Evolutionary conservation across 1,140 invertebrate species (phyloP).

Genomic region (Steinernema feltiae): DNA sequence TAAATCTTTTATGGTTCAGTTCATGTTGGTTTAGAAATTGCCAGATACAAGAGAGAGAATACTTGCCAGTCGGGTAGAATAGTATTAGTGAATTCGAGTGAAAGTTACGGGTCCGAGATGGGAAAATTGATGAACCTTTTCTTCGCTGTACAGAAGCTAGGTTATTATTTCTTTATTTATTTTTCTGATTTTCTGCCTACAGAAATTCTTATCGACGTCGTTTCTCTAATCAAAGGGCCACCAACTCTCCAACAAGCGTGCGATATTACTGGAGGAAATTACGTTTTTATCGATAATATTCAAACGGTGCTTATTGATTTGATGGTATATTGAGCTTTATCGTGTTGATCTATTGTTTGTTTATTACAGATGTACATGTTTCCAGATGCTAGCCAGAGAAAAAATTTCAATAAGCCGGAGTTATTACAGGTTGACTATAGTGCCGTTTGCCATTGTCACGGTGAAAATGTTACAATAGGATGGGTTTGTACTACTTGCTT

Average conservation of each 20-base stretch:
- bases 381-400: slow-evolving; percentile 4
- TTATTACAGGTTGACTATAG: slow-evolving; percentile 33
- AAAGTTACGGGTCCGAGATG: slow-evolving; percentile 32
- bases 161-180: too few relatives aligned
- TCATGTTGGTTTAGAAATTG: slow-evolving; percentile 30
- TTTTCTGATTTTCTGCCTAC: too few relatives aligned
- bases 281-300: slow-evolving; percentile 20
- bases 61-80: slow-evolving; percentile 26
- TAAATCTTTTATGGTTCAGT: neutral
- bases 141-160: slow-evolving; percentile 35
- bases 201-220: slow-evolving; percentile 28
- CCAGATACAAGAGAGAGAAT: slow-evolving; percentile 29
- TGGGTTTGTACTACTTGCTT: slow-evolving; percentile 32
- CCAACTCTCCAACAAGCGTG: slow-evolving; percentile 41
- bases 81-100: slow-evolving; percentile 33
- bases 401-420: slow-evolving; percentile 9
- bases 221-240: slow-evolving; percentile 27
- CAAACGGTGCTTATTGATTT: slow-evolving; percentile 26
- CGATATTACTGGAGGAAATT: slow-evolving; percentile 32
- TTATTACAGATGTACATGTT: slow-evolving; percentile 26
- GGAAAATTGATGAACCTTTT: slow-evolving; percentile 38
- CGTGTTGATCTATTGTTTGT: neutral
- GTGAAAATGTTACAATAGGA: slow-evolving; percentile 33
- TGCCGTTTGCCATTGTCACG: slow-evolving; percentile 36
- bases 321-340: slow-evolving; percentile 25